These are phyloP conservation scores for Callyntrura guangdongensis DNA, from an alignment of 2,888 invertebrate species.

Conservation along the genomic window DNA sequence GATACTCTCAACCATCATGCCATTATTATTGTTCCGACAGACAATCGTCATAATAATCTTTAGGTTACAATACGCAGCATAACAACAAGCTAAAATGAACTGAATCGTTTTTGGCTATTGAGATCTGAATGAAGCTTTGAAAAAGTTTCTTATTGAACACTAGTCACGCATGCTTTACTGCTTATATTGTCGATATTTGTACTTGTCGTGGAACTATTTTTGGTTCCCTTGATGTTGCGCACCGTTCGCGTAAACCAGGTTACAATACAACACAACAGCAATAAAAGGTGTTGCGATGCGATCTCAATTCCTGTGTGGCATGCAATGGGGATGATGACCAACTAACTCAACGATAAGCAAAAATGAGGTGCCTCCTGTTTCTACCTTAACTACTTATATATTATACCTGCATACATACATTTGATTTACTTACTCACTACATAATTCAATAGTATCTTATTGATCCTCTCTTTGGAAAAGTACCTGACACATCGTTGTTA, in stretches of 20 bases:
- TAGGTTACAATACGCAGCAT: neutral
- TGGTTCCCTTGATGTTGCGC: neutral
- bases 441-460: conserved; percentile 39
- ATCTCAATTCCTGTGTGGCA: conserved; percentile 25
- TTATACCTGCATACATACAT: neutral
- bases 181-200: neutral
- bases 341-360: conserved; percentile 9
- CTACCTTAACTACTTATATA: neutral
- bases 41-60: conserved; percentile 1
- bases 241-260: conserved; percentile 3
- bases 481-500: neutral
- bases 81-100: neutral
- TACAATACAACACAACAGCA: conserved; percentile 10
- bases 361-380: neutral
- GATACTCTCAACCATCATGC: neutral
- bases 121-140: conserved; percentile 3
- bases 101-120: neutral
- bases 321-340: conserved; percentile 16
- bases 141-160: conserved; percentile 1
- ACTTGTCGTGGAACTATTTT: neutral
- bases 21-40: neutral
- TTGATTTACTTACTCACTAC: conserved; percentile 15
- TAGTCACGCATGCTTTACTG: neutral
- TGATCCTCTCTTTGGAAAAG: conserved; percentile 12
- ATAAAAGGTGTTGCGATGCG: conserved; percentile 23